These are phyloP conservation scores for Acronicta leporina DNA, from an alignment of 2,888 invertebrate species.

Conservation along the genomic window DNA sequence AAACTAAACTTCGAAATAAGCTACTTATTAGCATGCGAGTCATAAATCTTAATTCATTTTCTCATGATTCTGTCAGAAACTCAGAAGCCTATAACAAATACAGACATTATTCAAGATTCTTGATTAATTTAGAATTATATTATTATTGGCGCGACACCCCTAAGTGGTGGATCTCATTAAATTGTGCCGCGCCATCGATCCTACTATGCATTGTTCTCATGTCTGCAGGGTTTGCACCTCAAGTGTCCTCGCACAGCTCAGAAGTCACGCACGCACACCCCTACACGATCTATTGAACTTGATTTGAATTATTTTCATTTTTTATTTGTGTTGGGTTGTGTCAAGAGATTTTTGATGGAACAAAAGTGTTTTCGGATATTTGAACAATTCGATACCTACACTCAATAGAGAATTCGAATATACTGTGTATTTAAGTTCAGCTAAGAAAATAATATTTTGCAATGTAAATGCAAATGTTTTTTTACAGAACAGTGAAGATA, in stretches of 20 bases:
- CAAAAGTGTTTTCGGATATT: slow-evolving; percentile 1
- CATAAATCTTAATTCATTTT: too few relatives aligned
- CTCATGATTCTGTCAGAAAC: too few relatives aligned
- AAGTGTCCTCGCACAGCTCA: slow-evolving; percentile 13
- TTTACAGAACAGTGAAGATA: too few relatives aligned
- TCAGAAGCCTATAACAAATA: too few relatives aligned
- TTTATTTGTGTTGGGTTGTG: background rate
- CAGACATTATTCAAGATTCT: too few relatives aligned
- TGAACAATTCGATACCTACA: background rate
- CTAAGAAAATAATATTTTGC: too few relatives aligned
- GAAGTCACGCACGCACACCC: background rate
- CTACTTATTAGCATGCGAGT: too few relatives aligned
- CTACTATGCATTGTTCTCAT: slow-evolving; percentile 33
- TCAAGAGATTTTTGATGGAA: background rate
- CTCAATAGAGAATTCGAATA: background rate
- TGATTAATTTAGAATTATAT: too few relatives aligned
- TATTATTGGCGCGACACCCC: slow-evolving; percentile 13
- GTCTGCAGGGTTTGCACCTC: slow-evolving; percentile 15
- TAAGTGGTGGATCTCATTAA: slow-evolving; percentile 50
- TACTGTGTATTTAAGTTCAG: background rate
- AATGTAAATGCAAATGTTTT: too few relatives aligned
- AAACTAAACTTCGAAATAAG: too few relatives aligned
- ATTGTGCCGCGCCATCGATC: slow-evolving; percentile 50
- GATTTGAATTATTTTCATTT: slow-evolving; percentile 10
- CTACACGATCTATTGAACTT: slow-evolving; percentile 1